Percentiles rank a stretch among this genome's conserved stretches.
Conservation (phyloP, 2,888 invertebrate species). For the Lutraria lutraria region DNA sequence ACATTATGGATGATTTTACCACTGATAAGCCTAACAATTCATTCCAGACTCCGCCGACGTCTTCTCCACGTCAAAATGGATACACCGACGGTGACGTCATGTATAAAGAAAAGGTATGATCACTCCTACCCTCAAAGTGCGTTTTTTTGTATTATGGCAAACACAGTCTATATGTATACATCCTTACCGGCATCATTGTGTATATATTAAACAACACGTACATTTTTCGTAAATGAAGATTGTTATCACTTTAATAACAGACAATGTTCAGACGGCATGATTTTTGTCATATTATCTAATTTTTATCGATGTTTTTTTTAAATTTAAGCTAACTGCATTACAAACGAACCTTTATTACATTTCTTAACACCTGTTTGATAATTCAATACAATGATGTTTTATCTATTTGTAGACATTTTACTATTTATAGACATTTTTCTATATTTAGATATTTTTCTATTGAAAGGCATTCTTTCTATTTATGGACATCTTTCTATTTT, state of each 20-base stretch:
- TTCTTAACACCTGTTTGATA: too few species aligned
- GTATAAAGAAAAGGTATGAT: slow-evolving; percentile 56
- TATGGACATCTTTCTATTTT: background rate
- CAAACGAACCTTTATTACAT: too few species aligned
- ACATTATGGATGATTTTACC: slow-evolving; percentile 44
- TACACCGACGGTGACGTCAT: slow-evolving; percentile 50
- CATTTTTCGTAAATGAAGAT: background rate
- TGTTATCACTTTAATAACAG: background rate
- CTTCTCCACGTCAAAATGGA: slow-evolving; percentile 40
- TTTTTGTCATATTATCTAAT: too few species aligned
- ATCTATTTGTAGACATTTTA: too few species aligned
- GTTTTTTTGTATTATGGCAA: too few species aligned
- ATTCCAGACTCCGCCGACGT: slow-evolving; percentile 32
- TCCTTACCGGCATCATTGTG: too few species aligned
- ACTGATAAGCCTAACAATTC: background rate
- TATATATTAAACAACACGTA: too few species aligned
- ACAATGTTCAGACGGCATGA: too few species aligned
- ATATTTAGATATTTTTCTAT: background rate
- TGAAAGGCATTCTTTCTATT: background rate
- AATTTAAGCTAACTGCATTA: too few species aligned
- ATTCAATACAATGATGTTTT: too few species aligned
- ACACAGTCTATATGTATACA: too few species aligned
- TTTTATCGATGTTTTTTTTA: too few species aligned
- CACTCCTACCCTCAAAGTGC: background rate
- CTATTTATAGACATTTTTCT: background rate